These are phyloP conservation scores for Fopius arisanus DNA, from an alignment of 1,140 invertebrate genomes.

Conservation along the genomic window DNA sequence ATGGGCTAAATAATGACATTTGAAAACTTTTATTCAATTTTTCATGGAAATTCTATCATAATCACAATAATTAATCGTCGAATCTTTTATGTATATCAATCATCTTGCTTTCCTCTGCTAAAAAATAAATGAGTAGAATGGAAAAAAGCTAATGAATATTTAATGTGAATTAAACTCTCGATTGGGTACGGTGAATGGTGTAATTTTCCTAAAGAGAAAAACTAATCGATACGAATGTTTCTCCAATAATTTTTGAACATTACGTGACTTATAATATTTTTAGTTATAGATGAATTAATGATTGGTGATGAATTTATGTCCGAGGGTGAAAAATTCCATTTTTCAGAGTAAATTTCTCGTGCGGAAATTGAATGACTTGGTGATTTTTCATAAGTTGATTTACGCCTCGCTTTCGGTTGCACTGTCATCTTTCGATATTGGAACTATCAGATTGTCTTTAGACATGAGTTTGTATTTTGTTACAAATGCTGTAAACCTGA, in stretches of 20 bases:
- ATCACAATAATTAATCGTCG: slow-evolving; percentile 30
- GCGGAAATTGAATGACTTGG: not conserved
- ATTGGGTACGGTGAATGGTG: not conserved
- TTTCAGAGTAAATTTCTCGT: not conserved
- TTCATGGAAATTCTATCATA: slow-evolving; percentile 20
- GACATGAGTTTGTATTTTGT: slow-evolving; percentile 99
- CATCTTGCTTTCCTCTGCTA: not conserved
- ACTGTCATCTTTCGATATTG: slow-evolving; percentile 83
- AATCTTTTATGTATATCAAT: not conserved
- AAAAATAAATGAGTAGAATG: not conserved
- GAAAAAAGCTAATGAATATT: not conserved
- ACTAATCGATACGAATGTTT: not conserved
- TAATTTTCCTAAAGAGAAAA: not conserved
- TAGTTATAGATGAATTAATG: too few relatives aligned
- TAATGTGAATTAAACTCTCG: not conserved
- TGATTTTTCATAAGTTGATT: slow-evolving; percentile 29
- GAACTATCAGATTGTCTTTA: slow-evolving; percentile 97
- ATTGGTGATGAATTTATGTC: not conserved
- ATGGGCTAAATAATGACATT: slow-evolving; percentile 11
- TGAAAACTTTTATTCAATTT: not conserved
- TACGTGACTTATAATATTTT: not conserved
- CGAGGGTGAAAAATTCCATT: not conserved
- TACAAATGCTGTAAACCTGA: slow-evolving; percentile 93
- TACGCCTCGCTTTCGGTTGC: slow-evolving; percentile 76
- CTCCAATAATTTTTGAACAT: not conserved